phyloP scores from a whole-genome alignment of 2,113 vertebrate genomes.

The Trinectes maculatus region DNA sequence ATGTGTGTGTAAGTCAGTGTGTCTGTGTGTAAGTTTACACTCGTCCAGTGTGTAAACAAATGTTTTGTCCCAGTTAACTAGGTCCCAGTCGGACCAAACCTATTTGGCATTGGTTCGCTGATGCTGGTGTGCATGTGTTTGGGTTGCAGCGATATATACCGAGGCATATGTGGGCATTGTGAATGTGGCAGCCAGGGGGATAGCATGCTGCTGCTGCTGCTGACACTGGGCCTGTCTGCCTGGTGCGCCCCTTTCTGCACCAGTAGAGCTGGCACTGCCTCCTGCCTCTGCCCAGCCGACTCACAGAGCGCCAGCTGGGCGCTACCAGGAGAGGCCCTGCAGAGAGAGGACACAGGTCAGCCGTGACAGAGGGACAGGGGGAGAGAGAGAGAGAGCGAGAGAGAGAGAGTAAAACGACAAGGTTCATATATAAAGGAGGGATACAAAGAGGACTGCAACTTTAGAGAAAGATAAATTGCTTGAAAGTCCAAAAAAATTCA shows the following conservation, averaged over 20 bases:
- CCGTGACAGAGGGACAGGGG: conserved; percentile 86
- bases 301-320: conserved; percentile 74
- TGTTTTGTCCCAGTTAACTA: conserved; percentile 75
- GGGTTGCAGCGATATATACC: conserved; percentile 31
- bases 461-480: neutral
- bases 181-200: conserved; percentile 69
- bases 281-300: conserved; percentile 71
- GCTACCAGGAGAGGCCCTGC: conserved; percentile 81
- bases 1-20: conserved; percentile 12
- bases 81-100: conserved; percentile 69
- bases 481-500: neutral
- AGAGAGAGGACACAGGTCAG: conserved; percentile 85
- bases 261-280: conserved; percentile 79
- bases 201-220: conserved; percentile 61
- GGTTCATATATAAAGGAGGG: conserved; percentile 26
- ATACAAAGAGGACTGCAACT: neutral
- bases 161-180: conserved; percentile 51
- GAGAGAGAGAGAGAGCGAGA: conserved; percentile 70
- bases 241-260: conserved; percentile 81
- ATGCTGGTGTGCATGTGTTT: conserved; percentile 81
- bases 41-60: conserved; percentile 62
- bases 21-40: conserved; percentile 32
- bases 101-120: conserved; percentile 81
- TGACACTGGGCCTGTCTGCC: conserved; percentile 73
- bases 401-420: conserved; percentile 26